Evolutionary conservation across 2,113 vertebrate genomes (phyloP).

Genomic region (Pteruthius melanotis): DNA sequence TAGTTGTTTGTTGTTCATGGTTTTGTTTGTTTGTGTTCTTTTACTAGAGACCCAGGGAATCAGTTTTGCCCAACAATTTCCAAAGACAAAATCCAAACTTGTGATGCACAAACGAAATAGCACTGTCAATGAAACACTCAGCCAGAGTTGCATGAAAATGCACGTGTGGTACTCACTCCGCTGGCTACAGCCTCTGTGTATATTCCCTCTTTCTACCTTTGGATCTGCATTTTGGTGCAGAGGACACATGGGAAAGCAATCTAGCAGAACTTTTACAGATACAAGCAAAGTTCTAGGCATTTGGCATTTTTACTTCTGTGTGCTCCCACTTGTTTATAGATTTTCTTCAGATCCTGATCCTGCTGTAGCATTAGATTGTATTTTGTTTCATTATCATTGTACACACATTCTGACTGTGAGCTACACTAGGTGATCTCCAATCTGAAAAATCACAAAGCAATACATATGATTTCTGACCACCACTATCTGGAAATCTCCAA

Average conservation of each 20-base stretch:
- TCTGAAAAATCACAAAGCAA: background rate
- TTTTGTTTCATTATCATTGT: background rate
- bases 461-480: background rate
- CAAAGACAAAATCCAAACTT: background rate
- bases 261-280: background rate
- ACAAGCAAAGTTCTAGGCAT: background rate
- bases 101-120: background rate
- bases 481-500: background rate
- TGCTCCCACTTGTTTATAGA: background rate
- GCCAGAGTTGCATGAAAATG: background rate
- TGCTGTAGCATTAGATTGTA: background rate
- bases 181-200: background rate
- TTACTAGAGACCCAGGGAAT: background rate
- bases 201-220: background rate
- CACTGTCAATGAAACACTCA: background rate
- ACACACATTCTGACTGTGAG: background rate
- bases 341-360: background rate
- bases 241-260: background rate
- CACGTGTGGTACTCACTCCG: background rate
- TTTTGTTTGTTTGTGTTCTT: background rate
- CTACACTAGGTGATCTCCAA: background rate
- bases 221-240: background rate
- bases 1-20: background rate
- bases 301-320: background rate
- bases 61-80: background rate